A percentile compares a stretch with the other conserved stretches of the same genome.
Evolutionary conservation across 1,140 invertebrate genomes (phyloP).

Genomic region (Atopsyche davidsoni): DNA sequence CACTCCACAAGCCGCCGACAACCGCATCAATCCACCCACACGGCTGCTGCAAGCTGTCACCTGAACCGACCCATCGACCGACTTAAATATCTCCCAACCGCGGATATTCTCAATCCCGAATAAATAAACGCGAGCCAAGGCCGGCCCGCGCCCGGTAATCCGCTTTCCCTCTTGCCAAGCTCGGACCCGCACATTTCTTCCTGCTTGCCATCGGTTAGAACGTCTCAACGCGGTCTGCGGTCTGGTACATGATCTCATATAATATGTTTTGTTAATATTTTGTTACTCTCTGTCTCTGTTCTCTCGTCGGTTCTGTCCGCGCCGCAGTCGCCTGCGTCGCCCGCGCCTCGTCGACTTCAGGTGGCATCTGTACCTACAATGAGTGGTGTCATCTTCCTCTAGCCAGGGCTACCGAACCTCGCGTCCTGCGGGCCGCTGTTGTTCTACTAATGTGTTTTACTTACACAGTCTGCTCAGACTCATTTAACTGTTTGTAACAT

Average conservation of each 20-base stretch:
- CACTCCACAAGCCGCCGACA: constrained; percentile 5
- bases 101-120: neutral
- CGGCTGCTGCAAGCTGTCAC: neutral
- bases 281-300: neutral
- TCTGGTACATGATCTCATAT: constrained; percentile 19
- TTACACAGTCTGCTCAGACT: too few relatives aligned
- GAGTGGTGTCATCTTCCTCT: neutral
- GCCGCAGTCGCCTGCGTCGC: neutral
- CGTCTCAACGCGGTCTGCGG: constrained; percentile 16
- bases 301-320: neutral
- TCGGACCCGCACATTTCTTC: too few relatives aligned
- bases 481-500: too few relatives aligned
- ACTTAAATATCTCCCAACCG: neutral
- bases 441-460: too few relatives aligned
- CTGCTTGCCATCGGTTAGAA: constrained; percentile 7
- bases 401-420: neutral
- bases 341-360: neutral
- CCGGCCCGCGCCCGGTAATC: neutral
- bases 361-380: neutral
- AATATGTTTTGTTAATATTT: constrained; percentile 9
- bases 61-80: neutral
- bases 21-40: constrained; percentile 7
- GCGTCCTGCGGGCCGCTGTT: neutral
- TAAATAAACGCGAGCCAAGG: neutral
- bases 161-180: neutral